Base-by-base conservation (phyloP, 1,140 invertebrate species). In the Trialeurodes vaporariorum region DNA sequence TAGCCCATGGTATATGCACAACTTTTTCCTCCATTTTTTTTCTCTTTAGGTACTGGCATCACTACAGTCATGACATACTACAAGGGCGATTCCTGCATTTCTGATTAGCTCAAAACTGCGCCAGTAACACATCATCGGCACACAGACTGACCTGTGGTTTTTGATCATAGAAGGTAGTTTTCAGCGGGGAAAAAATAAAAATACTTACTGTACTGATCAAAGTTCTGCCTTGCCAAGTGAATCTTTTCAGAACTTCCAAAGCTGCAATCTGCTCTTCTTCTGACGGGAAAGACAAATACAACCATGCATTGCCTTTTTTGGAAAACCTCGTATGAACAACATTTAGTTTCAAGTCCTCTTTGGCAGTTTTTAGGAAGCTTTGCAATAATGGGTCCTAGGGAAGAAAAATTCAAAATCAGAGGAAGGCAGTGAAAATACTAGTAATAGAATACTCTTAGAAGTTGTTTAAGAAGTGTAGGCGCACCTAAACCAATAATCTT, bases 221-320 rank as follows among this genome's bases (percentile, higher is more conserved):
- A 61, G 72, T 77, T 24, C 73, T 76, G 60, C 81, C 81, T 77
- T 92, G 92, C 88, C 88, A 94, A 64, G 80, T 80, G 76, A 83
- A 86, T 27, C 87, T 87, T 80, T 89, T 84, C 1, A 94, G 76
- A 22, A 80, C 81, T 69, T 81, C 75, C 68, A 94, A 83, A 11
- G 90, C 91, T 72, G 83, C 83, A n/a, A 84, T 78, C 72, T 88
- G 81, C 63, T 86, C 86, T 71, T 88, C 85, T 72, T 90, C 87
- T 77, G 68, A 70, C 73, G 85, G 85, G 69, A 91, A 93, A 70
- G 88, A 90, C 9, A 91, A 85, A 78, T 86, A 94, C 2, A 87
- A 77, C 84, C 84, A 91, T 1, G 82, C 72, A 63, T 74, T 73
- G 1, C 74, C 73, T 65, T 72, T 74, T 67, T 74, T 74, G n/a